Evolutionary conservation across 2,113 vertebrate species (phyloP).

Genomic region (Dipodomys spectabilis): DNA sequence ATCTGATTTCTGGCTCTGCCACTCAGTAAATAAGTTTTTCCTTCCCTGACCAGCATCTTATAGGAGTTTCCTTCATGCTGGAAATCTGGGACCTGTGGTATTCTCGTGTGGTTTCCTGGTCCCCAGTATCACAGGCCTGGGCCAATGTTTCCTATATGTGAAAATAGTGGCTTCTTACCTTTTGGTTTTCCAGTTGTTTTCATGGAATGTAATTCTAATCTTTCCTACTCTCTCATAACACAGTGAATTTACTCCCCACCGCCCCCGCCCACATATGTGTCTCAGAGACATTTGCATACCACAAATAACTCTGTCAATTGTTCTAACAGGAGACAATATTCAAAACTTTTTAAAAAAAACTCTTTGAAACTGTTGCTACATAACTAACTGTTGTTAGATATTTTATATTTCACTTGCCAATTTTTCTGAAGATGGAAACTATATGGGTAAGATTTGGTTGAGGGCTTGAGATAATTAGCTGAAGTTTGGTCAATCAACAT

Average conservation of each 20-base stretch:
- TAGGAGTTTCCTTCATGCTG: neutral
- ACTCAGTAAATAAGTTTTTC: neutral
- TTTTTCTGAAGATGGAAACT: neutral
- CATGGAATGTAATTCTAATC: neutral
- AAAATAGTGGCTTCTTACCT: neutral
- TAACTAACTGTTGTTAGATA: neutral
- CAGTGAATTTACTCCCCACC: neutral
- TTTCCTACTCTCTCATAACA: neutral
- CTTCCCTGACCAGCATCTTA: neutral
- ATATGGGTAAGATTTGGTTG: neutral
- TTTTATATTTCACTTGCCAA: constrained; percentile 20
- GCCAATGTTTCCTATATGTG: neutral
- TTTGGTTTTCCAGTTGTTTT: neutral
- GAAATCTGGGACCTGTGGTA: neutral
- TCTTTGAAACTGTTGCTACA: neutral
- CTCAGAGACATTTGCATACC: neutral
- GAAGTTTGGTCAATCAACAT: neutral
- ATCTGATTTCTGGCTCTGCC: neutral
- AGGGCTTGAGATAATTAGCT: neutral
- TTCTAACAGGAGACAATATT: neutral
- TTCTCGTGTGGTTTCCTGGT: neutral
- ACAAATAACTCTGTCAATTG: neutral
- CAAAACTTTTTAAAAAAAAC: neutral
- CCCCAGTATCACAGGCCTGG: neutral
- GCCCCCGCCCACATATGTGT: neutral